Percentiles rank a stretch among this genome's conserved stretches.
Conservation (phyloP, 2,797 vertebrate genomes). For the Merluccius polli region DNA sequence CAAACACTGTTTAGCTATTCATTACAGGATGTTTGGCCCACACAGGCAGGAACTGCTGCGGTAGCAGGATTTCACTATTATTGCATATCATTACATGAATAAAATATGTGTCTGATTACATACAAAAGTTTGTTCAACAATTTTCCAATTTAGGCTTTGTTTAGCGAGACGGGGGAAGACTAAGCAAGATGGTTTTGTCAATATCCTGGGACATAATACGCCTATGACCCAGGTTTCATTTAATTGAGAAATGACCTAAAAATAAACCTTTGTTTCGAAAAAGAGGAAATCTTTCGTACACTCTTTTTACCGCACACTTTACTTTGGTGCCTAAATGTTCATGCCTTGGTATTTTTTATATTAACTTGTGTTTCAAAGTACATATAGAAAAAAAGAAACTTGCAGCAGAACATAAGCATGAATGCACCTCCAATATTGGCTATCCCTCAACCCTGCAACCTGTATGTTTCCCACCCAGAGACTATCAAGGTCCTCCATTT, state of each 20-base stretch:
- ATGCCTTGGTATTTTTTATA: background rate
- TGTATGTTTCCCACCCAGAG: background rate
- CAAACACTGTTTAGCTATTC: slow-evolving; percentile 49
- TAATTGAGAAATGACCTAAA: slow-evolving; percentile 40
- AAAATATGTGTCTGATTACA: slow-evolving; percentile 64
- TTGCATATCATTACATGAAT: slow-evolving; percentile 69
- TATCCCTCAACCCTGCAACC: background rate
- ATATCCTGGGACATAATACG: slow-evolving; percentile 50
- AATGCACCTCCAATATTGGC: background rate
- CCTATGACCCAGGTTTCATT: slow-evolving; percentile 41
- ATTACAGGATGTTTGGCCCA: slow-evolving; percentile 45
- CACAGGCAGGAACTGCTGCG: slow-evolving; percentile 54
- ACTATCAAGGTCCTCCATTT: background rate
- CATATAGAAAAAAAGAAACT: background rate
- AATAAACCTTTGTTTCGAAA: background rate
- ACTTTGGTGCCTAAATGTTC: background rate
- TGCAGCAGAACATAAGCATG: background rate
- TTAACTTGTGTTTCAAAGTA: background rate
- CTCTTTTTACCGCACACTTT: background rate
- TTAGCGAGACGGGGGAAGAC: slow-evolving; percentile 31
- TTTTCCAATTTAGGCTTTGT: slow-evolving; percentile 57
- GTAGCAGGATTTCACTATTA: slow-evolving; percentile 38
- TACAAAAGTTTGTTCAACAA: slow-evolving; percentile 62
- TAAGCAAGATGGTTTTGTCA: slow-evolving; percentile 37
- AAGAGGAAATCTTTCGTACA: background rate